Evolutionary conservation across 2,888 invertebrate species (phyloP), one percentile per base, ranked within the genome.

Genomic region (Yponomeuta plumbellus): DNA sequence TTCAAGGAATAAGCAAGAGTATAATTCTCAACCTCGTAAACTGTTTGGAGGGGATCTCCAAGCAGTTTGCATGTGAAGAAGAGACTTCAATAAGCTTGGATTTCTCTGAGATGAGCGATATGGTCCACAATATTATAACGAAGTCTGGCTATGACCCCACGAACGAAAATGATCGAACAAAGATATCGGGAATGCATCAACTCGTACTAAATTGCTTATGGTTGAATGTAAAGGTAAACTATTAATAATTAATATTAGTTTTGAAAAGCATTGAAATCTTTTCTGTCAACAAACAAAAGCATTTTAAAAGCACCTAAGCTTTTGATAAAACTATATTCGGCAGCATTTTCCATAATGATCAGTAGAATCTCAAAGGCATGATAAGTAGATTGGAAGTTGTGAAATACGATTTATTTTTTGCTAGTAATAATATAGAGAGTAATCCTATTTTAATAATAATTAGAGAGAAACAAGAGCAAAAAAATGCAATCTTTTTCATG

Each of bases 61-160:
- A 80, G 69, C 88, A 86, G 69, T 91, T 91, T 78, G 78, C 75
- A 58, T 84, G 81, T 81, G 84, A 88, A 56, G 77, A 84, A 66
- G 76, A 80, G 39, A 73, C 74, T 67, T 73, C 77, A 21, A 80
- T 79, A 1, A 88, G 88, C 62, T 95, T 96, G 10, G 96, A 96
- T 69, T 97, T 96, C 81, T 94, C 95, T 65, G 94, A 95, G 80
- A 96, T 96, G 92, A 95, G 93, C 74, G 92, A 93, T 68, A 95
- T 96, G 75, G 92, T 97, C 66, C 92, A 94, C 71, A 81, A 91
- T 67, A 84, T 94, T 59, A 92, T 96, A 59, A 76, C 75, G 65
- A 80, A 84, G 65, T 92, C 93, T 67, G 79, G 76, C 10, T 76
- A 78, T 67, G 71, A 73, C 59, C 67, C 67, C 0, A 67, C 67